phyloP scores from a whole-genome alignment of 2,888 invertebrate genomes.

The Lasius fuliginosus region DNA sequence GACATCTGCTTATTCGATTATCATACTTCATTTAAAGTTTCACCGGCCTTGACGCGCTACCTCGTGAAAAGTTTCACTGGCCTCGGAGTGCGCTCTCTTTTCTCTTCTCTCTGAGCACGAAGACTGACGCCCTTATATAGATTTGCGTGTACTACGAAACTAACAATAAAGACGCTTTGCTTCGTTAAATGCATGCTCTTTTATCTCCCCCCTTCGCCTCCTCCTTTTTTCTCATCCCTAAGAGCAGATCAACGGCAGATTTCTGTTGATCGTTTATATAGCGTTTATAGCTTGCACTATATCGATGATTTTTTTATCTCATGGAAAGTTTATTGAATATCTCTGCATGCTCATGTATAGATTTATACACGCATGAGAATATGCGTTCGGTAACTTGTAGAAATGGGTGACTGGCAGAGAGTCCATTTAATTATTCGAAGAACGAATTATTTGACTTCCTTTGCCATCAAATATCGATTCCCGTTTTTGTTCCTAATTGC shows the following conservation, averaged over 20 bases:
- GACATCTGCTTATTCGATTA: conserved; percentile 23
- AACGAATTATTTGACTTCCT: not conserved
- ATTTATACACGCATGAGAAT: conserved; percentile 28
- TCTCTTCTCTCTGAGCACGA: conserved; percentile 39
- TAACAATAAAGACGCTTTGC: conserved; percentile 59
- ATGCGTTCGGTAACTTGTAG: not conserved
- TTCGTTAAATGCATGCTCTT: conserved; percentile 10
- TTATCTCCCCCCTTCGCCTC: not conserved
- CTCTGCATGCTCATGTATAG: conserved; percentile 17
- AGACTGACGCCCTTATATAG: conserved; percentile 50
- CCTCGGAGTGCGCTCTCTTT: conserved; percentile 44
- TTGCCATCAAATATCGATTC: not conserved
- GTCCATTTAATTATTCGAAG: not conserved
- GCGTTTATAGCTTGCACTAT: not conserved
- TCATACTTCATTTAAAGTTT: conserved; percentile 48
- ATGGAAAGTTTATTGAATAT: not conserved
- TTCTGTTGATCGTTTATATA: not conserved
- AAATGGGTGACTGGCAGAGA: not conserved
- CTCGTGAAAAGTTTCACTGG: conserved; percentile 61
- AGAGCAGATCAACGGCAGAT: not conserved
- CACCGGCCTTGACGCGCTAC: conserved; percentile 57
- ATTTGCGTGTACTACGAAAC: conserved; percentile 37
- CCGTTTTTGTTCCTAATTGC: not conserved
- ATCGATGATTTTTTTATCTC: not conserved
- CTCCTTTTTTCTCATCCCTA: not conserved